Evolutionary conservation across 2,888 invertebrate genomes (phyloP), one percentile per base, ranked within the genome.

Genomic region (Leucozona laternaria): DNA sequence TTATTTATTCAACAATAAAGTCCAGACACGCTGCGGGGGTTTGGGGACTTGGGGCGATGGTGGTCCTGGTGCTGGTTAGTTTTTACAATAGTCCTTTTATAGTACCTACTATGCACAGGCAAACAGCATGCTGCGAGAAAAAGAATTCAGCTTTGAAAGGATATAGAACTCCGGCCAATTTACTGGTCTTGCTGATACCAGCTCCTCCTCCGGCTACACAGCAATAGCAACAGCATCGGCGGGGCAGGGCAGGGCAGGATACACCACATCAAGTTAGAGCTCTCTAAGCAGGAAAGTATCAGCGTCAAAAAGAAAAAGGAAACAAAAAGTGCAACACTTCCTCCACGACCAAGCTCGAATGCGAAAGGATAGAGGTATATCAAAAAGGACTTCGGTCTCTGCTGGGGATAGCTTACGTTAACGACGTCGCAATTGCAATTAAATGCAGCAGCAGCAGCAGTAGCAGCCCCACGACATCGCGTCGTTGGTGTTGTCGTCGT

Each of bases 291-390:
- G 68, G 22, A 55, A 75, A 50, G 8, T 31, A 31, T 31, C 17
- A 43, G 13, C 17, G 17, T 40, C 20, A 25, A 53, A 28, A n/a
- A 45, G 15, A 40, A 62, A 20, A n/a, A 0, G 17, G 7, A 53
- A 50, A 13, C 53, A 53, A 79, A 85, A 72, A 81, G 77, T 55
- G 80, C 85, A 80, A 81, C 80, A 85, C 81, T 85, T 81, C 66
- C 72, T 80, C 25, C 31, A 37, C 28, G 13, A 5, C 45, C 53
- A 25, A 25, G 7, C 55, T 50, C 57, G 25, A 25, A 53, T 15
- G 17, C 45, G 73, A 73, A 15, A 20, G 53, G 25, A 71, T 57
- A 48, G n/a, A n/a, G n/a, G n/a, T 28, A 31, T 31, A 31, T 48
- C 45, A 48, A 28, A 20, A 57, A 48, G 28, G 48, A 60, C 40